These are phyloP conservation scores for Brachymystax lenok DNA, from an alignment of 2,797 vertebrate genomes.

Conservation along the genomic window DNA sequence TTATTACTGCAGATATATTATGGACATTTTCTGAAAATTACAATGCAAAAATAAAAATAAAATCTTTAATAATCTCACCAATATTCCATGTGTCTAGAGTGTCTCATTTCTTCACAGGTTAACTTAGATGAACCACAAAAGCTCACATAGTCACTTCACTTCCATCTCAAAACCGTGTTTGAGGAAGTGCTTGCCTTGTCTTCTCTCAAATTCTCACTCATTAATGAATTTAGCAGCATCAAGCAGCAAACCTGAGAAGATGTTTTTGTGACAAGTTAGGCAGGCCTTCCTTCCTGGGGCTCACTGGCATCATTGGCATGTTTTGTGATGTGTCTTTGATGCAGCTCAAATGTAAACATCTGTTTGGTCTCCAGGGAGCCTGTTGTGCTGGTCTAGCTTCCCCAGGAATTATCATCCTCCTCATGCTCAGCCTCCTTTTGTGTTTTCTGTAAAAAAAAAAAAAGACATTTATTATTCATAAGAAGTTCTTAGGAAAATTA, in stretches of 20 bases:
- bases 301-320: conserved; percentile 12
- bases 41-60: too few species aligned
- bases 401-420: conserved; percentile 25
- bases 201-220: not conserved
- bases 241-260: not conserved
- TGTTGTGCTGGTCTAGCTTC: conserved; percentile 30
- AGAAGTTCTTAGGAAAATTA: not conserved
- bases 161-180: not conserved
- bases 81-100: not conserved
- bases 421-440: not conserved
- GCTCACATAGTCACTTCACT: not conserved
- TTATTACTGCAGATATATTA: too few species aligned
- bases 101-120: not conserved
- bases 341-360: conserved; percentile 53
- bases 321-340: conserved; percentile 45
- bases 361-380: conserved; percentile 51
- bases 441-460: not conserved
- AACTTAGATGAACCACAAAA: too few species aligned
- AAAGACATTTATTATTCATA: not conserved
- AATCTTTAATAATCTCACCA: not conserved
- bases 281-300: conserved; percentile 3
- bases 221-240: not conserved
- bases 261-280: not conserved
- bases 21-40: too few species aligned
- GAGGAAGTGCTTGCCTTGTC: not conserved